Conservation (phyloP, 2,113 vertebrate genomes). For the Callocephalon fimbriatum region DNA sequence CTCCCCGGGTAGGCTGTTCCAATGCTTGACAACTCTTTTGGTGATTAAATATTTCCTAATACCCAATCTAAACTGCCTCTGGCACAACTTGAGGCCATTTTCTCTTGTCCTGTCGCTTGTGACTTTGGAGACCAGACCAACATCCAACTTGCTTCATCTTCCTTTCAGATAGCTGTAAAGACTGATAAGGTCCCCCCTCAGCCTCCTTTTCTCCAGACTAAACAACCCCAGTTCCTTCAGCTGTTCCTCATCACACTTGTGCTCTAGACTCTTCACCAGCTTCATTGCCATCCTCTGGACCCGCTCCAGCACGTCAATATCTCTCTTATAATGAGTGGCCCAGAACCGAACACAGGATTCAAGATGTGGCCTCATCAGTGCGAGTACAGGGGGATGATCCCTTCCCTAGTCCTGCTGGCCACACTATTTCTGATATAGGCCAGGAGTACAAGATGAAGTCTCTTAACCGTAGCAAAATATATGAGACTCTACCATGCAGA, state of each 20-base stretch:
- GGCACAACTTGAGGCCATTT: background rate
- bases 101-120: background rate
- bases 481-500: background rate
- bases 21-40: background rate
- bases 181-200: rapidly evolving
- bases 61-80: background rate
- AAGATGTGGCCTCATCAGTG: background rate
- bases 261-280: background rate
- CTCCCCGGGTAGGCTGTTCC: background rate
- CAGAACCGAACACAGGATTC: background rate
- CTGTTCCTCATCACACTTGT: background rate
- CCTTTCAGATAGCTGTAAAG: background rate
- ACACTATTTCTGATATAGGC: background rate
- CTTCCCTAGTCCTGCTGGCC: background rate
- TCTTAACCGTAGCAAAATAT: background rate
- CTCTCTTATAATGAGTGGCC: background rate
- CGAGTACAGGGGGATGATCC: background rate
- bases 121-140: background rate
- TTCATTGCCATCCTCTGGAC: background rate
- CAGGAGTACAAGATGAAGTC: background rate
- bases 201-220: background rate
- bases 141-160: rapidly evolving
- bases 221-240: background rate
- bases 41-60: background rate
- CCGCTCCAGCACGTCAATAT: background rate